Evolutionary conservation across 1,140 invertebrate genomes (phyloP), one percentile per base, ranked within the genome.

Genomic region (Bombus terrestris): DNA sequence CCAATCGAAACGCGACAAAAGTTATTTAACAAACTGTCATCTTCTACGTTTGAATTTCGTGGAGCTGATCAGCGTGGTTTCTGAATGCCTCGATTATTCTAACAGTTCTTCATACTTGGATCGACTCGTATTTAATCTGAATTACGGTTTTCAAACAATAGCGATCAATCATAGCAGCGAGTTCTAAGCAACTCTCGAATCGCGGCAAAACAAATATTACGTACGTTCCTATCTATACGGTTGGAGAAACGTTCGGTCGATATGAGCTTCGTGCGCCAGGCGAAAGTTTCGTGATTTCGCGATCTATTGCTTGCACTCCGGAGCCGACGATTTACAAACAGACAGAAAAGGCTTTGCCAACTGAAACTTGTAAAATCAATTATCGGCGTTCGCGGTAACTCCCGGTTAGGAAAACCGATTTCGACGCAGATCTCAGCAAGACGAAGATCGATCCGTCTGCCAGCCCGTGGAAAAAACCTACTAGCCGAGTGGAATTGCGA

Each of bases 281-380:
- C 2, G 32, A 57, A 85, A 79, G 25, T 59, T 71, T 62, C 75
- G 41, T 64, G 74, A 77, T 77, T 64, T 57, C 41, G 71, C 69
- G 73, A 81, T 59, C 78, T 68, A 68, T 75, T 35, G 83, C 53
- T 59, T 53, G 53, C 74, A 66, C 18, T 39, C 3, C 25, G 13
- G 4, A 18, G 53, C 53, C 6, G 47, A 59, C 83, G 79, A 88
- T 86, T 68, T 81, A 71, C 83, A 83, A 76, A 75, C 47, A 72
- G 59, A 57, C 37, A 22, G 66, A 43, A 77, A 89, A 72, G 43
- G 37, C 39, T 76, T 68, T 69, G 66, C 76, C 32, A 10, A 37
- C 37, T 35, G 66, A 39, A 83, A 89, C 71, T 89, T 86, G 79
- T 64, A 66, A 83, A 89, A 89, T 89, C 81, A 81, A 89, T 89